Percentiles rank a stretch among this genome's conserved stretches.
phyloP scores from a whole-genome alignment of 2,113 vertebrate species.

The Thalassoma bifasciatum region DNA sequence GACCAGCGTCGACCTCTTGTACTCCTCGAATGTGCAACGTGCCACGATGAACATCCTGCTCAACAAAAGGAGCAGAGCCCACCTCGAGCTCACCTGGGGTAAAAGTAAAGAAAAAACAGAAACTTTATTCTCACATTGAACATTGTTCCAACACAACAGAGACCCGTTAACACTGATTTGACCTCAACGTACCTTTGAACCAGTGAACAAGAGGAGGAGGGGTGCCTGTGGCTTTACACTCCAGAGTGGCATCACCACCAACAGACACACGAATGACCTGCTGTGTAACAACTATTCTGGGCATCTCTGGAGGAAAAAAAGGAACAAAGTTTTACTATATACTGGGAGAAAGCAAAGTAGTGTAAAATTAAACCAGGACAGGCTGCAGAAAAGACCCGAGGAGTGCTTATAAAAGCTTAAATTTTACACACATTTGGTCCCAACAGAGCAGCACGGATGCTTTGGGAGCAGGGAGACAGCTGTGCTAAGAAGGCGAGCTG shows the following conservation, averaged over 20 bases:
- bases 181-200: constrained; percentile 87
- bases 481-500: constrained; percentile 7
- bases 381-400: neutral
- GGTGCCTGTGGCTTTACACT: constrained; percentile 81
- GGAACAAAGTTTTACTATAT: neutral
- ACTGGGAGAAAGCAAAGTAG: neutral
- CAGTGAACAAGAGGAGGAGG: constrained; percentile 87
- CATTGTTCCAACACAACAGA: neutral
- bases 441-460: constrained; percentile 22
- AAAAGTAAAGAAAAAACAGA: constrained; percentile 18
- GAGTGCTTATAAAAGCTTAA: neutral
- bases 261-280: constrained; percentile 77
- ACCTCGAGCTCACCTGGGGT: constrained; percentile 84
- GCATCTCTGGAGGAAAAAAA: constrained; percentile 80
- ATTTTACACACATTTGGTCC: constrained; percentile 8
- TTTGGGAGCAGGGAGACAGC: constrained; percentile 22
- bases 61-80: constrained; percentile 73
- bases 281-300: constrained; percentile 75
- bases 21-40: constrained; percentile 83
- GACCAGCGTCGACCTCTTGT: constrained; percentile 85
- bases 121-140: neutral
- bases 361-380: neutral
- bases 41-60: constrained; percentile 71
- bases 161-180: neutral
- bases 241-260: constrained; percentile 86